Conservation (phyloP, 2,888 invertebrate species). For the Enchytraeus crypticus region DNA sequence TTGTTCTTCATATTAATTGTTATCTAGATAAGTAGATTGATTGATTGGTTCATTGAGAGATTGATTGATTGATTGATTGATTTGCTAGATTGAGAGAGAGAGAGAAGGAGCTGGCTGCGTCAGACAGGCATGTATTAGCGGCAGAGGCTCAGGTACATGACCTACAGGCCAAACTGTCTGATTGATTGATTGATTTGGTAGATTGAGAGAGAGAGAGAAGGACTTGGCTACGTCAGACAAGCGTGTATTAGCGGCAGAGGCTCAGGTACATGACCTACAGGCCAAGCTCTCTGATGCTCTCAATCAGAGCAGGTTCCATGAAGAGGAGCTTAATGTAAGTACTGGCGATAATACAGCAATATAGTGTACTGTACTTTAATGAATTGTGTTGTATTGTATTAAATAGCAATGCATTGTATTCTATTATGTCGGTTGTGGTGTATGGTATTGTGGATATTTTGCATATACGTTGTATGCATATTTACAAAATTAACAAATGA, state of each 20-base stretch:
- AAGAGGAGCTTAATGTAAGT: conserved; percentile 50
- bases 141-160: conserved; percentile 33
- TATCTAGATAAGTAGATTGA: no score
- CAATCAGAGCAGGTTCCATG: conserved; percentile 29
- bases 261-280: conserved; percentile 35
- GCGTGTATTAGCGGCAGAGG: conserved; percentile 51
- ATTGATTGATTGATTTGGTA: conserved; percentile 5
- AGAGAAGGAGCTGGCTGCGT: conserved; percentile 5
- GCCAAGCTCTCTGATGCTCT: conserved; percentile 50
- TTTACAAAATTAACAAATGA: no score
- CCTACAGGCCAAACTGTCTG: conserved; percentile 33
- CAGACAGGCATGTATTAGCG: conserved; percentile 61
- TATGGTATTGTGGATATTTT: no score
- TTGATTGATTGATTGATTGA: no score
- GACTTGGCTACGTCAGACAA: conserved; percentile 56
- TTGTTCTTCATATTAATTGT: no score
- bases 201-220: conserved; percentile 7
- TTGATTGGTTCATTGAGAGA: no score
- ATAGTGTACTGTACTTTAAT: no score
- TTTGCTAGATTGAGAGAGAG: conserved; percentile 6
- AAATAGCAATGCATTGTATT: no score
- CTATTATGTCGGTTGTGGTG: no score
- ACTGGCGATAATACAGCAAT: no score
- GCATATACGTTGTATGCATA: no score
- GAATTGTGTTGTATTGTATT: no score